phyloP scores from a whole-genome alignment of 2,797 vertebrate species.

The Adelosebastes latens region DNA sequence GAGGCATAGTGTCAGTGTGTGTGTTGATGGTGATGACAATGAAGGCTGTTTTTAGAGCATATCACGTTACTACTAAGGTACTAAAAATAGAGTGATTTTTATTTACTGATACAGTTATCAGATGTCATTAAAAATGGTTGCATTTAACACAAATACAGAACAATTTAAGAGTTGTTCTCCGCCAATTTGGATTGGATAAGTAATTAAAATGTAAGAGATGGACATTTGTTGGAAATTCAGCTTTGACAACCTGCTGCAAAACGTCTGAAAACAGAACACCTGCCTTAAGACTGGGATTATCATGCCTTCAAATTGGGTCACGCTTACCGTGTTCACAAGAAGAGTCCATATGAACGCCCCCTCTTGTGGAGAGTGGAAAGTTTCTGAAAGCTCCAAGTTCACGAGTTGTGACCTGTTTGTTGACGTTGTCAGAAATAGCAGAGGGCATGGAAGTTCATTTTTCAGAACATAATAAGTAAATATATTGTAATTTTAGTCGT shows the following conservation, averaged over 20 bases:
- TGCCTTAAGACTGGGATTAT: no score
- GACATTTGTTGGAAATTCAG: not conserved
- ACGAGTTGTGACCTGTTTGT: no score
- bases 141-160: constrained; percentile 16
- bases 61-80: not conserved
- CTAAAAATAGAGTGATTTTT: constrained; percentile 5
- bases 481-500: no score
- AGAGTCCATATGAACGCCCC: no score
- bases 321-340: no score
- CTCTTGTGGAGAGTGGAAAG: no score
- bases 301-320: no score
- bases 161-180: not conserved
- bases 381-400: no score
- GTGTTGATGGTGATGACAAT: not conserved
- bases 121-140: constrained; percentile 11
- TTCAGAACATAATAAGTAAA: no score
- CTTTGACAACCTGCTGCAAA: not conserved
- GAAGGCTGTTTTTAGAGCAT: not conserved
- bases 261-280: no score
- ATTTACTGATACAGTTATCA: constrained; percentile 5
- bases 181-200: not conserved
- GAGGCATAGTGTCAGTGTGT: not conserved
- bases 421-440: no score
- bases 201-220: not conserved
- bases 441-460: no score